Base-by-base conservation (phyloP, 2,888 invertebrate species). In the Drosophila siamana region DNA sequence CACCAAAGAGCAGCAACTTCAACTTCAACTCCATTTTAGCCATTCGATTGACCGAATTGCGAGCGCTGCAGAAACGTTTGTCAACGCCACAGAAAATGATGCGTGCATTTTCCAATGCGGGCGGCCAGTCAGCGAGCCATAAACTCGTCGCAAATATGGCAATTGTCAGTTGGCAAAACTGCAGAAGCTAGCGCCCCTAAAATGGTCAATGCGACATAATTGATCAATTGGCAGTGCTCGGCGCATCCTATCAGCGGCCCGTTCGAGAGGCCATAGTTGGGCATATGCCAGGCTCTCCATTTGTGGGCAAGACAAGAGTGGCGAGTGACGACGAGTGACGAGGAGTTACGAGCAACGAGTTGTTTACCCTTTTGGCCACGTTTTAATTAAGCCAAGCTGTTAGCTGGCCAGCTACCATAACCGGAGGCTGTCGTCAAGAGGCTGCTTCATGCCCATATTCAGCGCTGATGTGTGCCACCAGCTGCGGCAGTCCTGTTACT, bases 1-100 rank as follows among this genome's bases (percentile, higher is more conserved):
- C 88, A 82, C 88, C 77, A 59, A 9, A 24, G 28, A 46, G 15
- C 5, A n/a, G n/a, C n/a, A n/a, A n/a, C n/a, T 24, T 0, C 30
- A 41, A 38, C 50, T 13, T 19, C 40, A 24, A 47, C 48, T 47
- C 48, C 76, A 76, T 33, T 60, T 56, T 62, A 38, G 73, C 69
- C 83, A 73, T 73, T 67, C 76, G 77, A 80, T 80, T 79, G 85
- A 88, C 88, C 85, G 86, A 83, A 86, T 86, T 83, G 78, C 59
- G 50, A 59, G 51, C 13, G 48, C 48, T 40, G 50, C 19, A 19
- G n/a, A 19, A 3, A 19, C 19, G 19, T 19, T 19, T 19, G 19
- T 19, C 63, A 73, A 60, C 55, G 62, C 47, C 64, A 54, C 74
- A 65, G 67, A 84, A 79, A 80, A 87, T 77, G 83, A 74, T 81